These are phyloP conservation scores for Nebria ingens DNA, from an alignment of 1,140 invertebrate genomes.

Conservation along the genomic window DNA sequence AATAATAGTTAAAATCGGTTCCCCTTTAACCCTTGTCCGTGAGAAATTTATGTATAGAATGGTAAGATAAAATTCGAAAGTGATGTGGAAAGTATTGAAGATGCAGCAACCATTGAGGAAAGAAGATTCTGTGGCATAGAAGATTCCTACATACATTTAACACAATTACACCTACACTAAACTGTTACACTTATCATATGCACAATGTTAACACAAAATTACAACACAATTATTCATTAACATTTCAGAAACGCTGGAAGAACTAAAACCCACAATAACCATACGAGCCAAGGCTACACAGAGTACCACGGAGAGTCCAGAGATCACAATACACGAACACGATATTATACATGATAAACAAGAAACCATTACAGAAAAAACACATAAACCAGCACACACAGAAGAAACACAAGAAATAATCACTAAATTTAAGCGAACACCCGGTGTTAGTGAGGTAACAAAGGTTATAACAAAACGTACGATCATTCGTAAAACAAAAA, in stretches of 20 bases:
- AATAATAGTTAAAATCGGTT: neutral
- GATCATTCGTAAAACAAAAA: conserved; percentile 35
- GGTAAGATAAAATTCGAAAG: too few species aligned
- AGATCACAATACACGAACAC: conserved; percentile 5
- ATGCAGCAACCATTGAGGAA: neutral
- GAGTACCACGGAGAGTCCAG: conserved; percentile 17
- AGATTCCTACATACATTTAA: neutral
- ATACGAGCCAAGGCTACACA: conserved; percentile 30
- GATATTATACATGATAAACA: conserved; percentile 19
- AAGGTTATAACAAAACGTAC: conserved; percentile 43
- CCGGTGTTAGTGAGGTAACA: conserved; percentile 37
- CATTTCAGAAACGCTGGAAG: conserved; percentile 33
- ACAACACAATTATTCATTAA: conserved; percentile 17
- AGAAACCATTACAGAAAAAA: conserved; percentile 23
- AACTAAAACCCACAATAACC: conserved; percentile 29
- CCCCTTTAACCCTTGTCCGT: neutral
- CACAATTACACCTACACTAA: neutral
- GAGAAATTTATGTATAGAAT: neutral
- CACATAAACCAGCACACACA: conserved; percentile 28
- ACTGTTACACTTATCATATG: conserved; percentile 14
- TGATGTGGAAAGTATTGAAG: too few species aligned
- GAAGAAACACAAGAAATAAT: conserved; percentile 46
- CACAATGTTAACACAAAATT: conserved; percentile 15
- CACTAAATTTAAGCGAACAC: conserved; percentile 40
- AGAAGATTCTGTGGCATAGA: neutral